Base-by-base conservation (phyloP, 2,888 invertebrate species). In the Meloe dianella region DNA sequence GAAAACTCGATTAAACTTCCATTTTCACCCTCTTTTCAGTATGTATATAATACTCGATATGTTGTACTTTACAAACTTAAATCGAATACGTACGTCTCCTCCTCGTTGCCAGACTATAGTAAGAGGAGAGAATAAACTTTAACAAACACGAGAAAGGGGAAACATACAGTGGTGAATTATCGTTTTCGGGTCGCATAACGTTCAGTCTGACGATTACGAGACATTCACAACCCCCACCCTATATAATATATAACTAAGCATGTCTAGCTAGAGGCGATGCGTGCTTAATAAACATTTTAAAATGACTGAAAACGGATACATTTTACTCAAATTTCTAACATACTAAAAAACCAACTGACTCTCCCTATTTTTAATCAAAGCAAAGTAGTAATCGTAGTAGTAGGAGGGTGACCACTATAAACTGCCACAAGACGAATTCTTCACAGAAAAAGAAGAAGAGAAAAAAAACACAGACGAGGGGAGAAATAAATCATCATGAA, bases 231-330 rank as follows among this genome's bases (percentile, higher is more conserved):
- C 47, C 47, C 47, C 47, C 9, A 17, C 10, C 7, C 10, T 41
- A 41, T n/a, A 41, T 41, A 41, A 41, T 41, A 41, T 41, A 20
- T 9, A 20, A 47, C 9, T 47, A 47, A 47, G 20, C 20, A 47
- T 22, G 47, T 47, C 67, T 61, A 61, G 65, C 59, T 27, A 51
- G 22, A 61, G 27, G 66, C 62, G 60, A 9, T 69, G 69, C 66
- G 66, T 69, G 69, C 66, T 63, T 69, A 66, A 69, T 69, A 67
- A 64, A 69, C 69, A 63, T 69, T 69, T 69, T 69, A 66, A 67
- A 66, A 66, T 60, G 69, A 66, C 56, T 68, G 47, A 65, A 62
- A 68, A 65, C 64, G 62, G 63, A 69, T 66, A 66, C 63, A 64
- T 61, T 66, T 20, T 61, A 61, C 66, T 65, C 64, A 60, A 65